Evolutionary conservation across 2,113 vertebrate genomes (phyloP), one percentile per base, ranked within the genome.

Genomic region (Lepisosteus osseus): DNA sequence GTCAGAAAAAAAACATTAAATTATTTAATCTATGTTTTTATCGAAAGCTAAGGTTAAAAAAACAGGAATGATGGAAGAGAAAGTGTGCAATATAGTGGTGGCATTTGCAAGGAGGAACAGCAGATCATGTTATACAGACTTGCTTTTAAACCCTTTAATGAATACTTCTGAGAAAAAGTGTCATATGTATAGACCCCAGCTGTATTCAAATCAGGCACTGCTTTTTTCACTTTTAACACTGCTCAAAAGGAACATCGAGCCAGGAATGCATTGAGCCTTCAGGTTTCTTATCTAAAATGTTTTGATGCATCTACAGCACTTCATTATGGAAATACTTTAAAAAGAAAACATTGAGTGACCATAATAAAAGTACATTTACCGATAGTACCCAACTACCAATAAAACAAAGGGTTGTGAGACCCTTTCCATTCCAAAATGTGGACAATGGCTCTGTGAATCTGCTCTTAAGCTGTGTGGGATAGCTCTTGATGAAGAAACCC

Each of bases 391-490:
- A 29, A 29, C 29, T 29, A 29, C 29, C 29, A 29, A 29, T 29
- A 29, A 29, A 29, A 29, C 29, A 29, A 29, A 29, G 29, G 29
- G 29, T 29, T 29, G 29, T 29, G 29, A 29, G 29, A 29, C 29
- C 29, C 29, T 29, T 29, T 29, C 29, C 29, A 29, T 29, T 29
- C 29, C 29, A 29, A 29, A 17, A 15, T 11, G 44, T 40, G 55
- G 68, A 84, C 82, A 82, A 80, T 79, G 78, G 68, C 62, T 69
- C 77, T 64, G 77, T 80, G 77, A 84, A 65, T 73, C 71, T 70
- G 14, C 65, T 65, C 74, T 59, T 14, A 44, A 74, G 56, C 54
- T 80, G 76, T 80, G 73, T 68, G 75, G 71, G 73, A 69, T 73
- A 77, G 70, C 56, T 44, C 13, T 67, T 51, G 68, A 71, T 65